Evolutionary conservation across 2,888 invertebrate genomes (phyloP), one percentile per base, ranked within the genome.

Genomic region (Miltochrista miniata): DNA sequence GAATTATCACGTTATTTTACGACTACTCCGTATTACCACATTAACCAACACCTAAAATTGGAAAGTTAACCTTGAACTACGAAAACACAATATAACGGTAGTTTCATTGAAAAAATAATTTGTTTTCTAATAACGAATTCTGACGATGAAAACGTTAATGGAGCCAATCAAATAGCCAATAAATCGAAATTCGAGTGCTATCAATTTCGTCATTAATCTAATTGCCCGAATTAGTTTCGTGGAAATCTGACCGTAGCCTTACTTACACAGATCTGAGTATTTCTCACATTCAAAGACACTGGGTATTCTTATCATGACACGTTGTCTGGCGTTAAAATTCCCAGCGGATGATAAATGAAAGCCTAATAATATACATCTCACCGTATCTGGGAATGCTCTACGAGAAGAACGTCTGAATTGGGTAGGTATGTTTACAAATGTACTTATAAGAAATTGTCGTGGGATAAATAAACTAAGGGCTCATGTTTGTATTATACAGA

Each of bases 271-370:
- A 70, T 56, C 44, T 50, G 48, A 61, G 54, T 53, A 44, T 42
- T 46, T 24, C 51, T 38, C 30, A 12, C 34, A 46, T 54, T 52
- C 55, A 58, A 65, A 67, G 68, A 64, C 60, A 55, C 47, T 43
- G 52, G 62, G 61, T 41, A 57, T 54, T 66, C 68, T 74, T 79
- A 78, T 78, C 77, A 61, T 52, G 66, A 70, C 72, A 68, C 70
- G 73, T 72, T 62, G 61, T 54, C 46, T 68, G 72, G 67, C 73
- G 74, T 57, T 73, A 73, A 72, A 73, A 74, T 74, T 70, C 64
- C 66, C 66, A 54, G 42, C 54, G 48, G 66, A 80, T 81, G 80
- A 81, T 80, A 76, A 79, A 82, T 80, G 74, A n/a, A 64, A 64
- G 69, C 58, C 73, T 72, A 72, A 81, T 81, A 79, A 78, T 79